Evolutionary conservation across 1,140 invertebrate species (phyloP).

Genomic region (Popillia japonica): DNA sequence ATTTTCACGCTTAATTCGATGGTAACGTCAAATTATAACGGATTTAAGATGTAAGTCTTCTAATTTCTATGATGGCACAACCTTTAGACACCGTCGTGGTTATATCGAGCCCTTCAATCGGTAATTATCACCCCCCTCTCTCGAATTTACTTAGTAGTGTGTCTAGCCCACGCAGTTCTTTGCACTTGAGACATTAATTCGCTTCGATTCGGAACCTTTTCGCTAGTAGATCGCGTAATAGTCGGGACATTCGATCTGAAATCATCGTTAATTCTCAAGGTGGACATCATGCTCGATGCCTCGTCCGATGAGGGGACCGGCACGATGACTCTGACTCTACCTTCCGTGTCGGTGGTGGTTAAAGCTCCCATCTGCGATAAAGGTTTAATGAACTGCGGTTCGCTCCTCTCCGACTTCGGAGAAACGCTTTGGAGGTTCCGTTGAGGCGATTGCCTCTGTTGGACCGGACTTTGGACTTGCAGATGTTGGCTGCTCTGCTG

Average conservation of each 20-base stretch:
- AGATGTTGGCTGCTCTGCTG: conserved; percentile 47
- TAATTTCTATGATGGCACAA: neutral
- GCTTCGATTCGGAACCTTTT: conserved; percentile 82
- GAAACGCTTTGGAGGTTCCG: conserved; percentile 38
- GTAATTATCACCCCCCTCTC: neutral
- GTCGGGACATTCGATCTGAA: conserved; percentile 60
- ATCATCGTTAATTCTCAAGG: conserved; percentile 61
- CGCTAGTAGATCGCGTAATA: conserved; percentile 83
- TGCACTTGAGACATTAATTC: conserved; percentile 85
- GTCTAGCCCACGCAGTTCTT: conserved; percentile 81
- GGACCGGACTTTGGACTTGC: conserved; percentile 5
- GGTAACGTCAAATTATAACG: neutral
- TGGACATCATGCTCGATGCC: conserved; percentile 51
- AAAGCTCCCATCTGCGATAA: conserved; percentile 70
- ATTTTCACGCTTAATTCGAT: neutral
- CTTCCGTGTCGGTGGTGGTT: conserved; percentile 67
- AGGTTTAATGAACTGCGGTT: conserved; percentile 71
- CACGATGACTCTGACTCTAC: conserved; percentile 66
- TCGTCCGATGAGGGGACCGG: conserved; percentile 61
- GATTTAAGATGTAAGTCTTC: neutral
- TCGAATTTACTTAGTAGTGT: conserved; percentile 79
- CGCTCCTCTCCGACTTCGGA: conserved; percentile 53
- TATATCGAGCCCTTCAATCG: neutral
- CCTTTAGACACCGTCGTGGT: neutral
- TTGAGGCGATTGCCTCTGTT: conserved; percentile 43